These are phyloP conservation scores for Nettapus auritus DNA, from an alignment of 2,113 vertebrate genomes.

Conservation along the genomic window DNA sequence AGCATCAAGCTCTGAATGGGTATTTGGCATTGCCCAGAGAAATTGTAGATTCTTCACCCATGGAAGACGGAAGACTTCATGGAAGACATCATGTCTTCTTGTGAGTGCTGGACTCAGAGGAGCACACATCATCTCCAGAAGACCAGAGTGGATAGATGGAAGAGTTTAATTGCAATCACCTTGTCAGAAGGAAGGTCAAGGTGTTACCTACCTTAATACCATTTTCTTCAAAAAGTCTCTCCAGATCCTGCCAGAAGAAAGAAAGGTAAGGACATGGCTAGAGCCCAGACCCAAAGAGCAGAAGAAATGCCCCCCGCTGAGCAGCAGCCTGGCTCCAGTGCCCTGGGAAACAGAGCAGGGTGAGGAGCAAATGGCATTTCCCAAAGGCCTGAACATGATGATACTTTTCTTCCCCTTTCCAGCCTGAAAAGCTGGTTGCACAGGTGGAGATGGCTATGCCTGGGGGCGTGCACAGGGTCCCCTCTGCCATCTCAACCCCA, in stretches of 20 bases:
- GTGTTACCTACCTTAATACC: slow-evolving; percentile 82
- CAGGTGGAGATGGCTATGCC: not conserved
- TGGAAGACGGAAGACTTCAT: no score
- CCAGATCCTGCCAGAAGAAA: slow-evolving; percentile 80
- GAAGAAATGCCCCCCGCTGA: not conserved
- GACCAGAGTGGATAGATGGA: not conserved
- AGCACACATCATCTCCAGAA: not conserved
- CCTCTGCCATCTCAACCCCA: not conserved
- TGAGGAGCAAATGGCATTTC: not conserved
- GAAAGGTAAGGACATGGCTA: not conserved
- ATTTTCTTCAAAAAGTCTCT: slow-evolving; percentile 86
- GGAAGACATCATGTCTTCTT: not conserved
- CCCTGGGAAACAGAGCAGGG: not conserved
- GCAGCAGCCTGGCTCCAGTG: not conserved
- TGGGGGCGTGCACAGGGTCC: not conserved
- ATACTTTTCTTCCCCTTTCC: not conserved
- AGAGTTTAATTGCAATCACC: not conserved
- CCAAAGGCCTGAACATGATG: not conserved
- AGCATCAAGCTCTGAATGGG: not conserved
- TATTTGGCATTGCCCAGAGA: not conserved
- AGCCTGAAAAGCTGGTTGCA: not conserved
- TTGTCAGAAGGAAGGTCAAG: not conserved
- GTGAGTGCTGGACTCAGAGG: not conserved
- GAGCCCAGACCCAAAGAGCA: not conserved
- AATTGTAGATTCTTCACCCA: no score